Base-by-base conservation (phyloP, 2,888 invertebrate genomes). In the Tenthredo distinguenda region DNA sequence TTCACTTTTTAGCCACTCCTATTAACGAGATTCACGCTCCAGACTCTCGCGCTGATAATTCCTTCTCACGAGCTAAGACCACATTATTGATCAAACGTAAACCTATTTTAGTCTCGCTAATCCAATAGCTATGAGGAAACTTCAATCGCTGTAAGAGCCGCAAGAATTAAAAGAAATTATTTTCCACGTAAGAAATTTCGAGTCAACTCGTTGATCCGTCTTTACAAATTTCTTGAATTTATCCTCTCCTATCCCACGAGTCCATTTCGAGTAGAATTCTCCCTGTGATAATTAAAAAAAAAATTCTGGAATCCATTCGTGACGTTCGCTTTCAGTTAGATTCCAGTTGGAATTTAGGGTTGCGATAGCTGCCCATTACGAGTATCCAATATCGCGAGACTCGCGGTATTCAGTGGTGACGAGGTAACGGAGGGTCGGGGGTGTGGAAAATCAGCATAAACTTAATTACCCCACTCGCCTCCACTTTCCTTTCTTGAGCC, bases 361-460 rank as follows among this genome's bases (percentile, higher is more conserved):
- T 43, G 43, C 40, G 21, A 43, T 43, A 31, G 21, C 40, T 31
- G 26, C 10, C 40, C 72, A 10, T 43, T 43, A 68, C 34, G 34
- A 68, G 68, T 68, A 68, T 68, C 68, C 68, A 34, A 68, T 68
- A 34, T 1, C 68, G 26, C 68, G 18, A 68, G 18, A 68, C 68
- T 68, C 34, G 68, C 26, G 72, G 72, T 43, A 12, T 74, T 43
- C n/a, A n/a, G 77, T 31, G 10, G 58, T 81, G 58, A 58, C 40
- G 58, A n/a, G 81, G 40, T n/a, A 62, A 81, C 58, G 37, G 62
- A 40, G 58, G 62, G 81, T 21, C 12, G 83, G 68, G 83, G 68
- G 86, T 74, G 83, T 86, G 86, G 86, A 85, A 87, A 88, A 88
- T 88, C 87, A 88, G 87, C 87, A 88, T 88, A 88, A 88, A 88